A percentile compares a stretch with the other conserved stretches of the same genome.
phyloP scores from a whole-genome alignment of 2,797 vertebrate species.

The Momotus momota region DNA sequence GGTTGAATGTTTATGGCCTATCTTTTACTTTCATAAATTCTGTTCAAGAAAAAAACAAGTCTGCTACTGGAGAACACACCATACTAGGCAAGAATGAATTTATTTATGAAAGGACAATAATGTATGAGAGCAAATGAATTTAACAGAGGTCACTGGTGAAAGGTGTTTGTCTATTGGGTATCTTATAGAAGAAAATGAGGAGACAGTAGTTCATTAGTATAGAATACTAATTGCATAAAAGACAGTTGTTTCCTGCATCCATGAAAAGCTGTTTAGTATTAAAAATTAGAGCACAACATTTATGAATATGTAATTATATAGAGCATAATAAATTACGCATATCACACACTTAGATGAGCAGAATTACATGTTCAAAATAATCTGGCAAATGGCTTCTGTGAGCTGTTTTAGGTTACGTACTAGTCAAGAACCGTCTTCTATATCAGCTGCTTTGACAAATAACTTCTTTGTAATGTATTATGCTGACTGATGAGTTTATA shows the following conservation, averaged over 20 bases:
- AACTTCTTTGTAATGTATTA: background rate
- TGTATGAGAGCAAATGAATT: background rate
- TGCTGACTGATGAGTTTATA: background rate
- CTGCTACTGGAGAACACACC: background rate
- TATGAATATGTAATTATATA: background rate
- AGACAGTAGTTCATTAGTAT: background rate
- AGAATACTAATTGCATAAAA: background rate
- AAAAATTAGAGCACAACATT: background rate
- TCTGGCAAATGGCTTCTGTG: background rate
- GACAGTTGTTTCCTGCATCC: background rate
- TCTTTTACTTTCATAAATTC: background rate
- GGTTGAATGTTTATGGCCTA: background rate
- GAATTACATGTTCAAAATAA: background rate
- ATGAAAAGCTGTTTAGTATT: slow-evolving; percentile 6
- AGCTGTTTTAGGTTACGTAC: background rate
- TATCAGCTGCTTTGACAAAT: background rate
- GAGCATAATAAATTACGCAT: slow-evolving; percentile 2
- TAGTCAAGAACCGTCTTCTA: background rate
- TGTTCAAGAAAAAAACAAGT: background rate
- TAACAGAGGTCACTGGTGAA: background rate
- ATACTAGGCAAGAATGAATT: background rate
- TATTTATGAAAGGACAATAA: background rate
- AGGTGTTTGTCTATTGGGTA: background rate
- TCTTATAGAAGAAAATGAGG: background rate
- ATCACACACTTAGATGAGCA: background rate